Percentiles rank a stretch among this genome's conserved stretches.
phyloP scores from a whole-genome alignment of 2,888 invertebrate genomes.

The Chalcis sispes region DNA sequence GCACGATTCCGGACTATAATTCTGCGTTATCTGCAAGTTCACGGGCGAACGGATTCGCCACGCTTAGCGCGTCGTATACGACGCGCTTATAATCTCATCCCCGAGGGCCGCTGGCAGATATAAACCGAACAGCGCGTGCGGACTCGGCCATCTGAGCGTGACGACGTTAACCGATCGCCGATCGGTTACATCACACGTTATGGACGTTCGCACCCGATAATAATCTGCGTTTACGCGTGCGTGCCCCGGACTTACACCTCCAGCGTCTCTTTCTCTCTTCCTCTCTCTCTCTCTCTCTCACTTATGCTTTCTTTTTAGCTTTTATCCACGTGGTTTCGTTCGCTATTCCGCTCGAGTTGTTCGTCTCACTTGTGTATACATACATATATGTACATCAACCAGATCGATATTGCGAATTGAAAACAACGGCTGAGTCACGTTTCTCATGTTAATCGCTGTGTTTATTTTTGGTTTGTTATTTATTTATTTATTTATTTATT shows the following conservation, averaged over 20 bases:
- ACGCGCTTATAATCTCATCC: not conserved
- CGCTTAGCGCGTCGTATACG: conserved; percentile 5
- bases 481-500: too few species aligned
- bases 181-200: conserved; percentile 7
- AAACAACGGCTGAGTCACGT: conserved; percentile 28
- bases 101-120: conserved; percentile 1
- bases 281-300: too few species aligned
- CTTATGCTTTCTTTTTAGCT: not conserved
- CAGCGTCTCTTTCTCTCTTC: too few species aligned
- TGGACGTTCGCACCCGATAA: conserved; percentile 32
- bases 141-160: conserved; percentile 49
- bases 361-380: too few species aligned
- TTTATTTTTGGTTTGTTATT: too few species aligned
- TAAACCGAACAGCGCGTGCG: too few species aligned
- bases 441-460: conserved; percentile 23
- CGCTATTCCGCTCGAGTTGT: not conserved
- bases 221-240: conserved; percentile 9
- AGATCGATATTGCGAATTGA: conserved; percentile 30
- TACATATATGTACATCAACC: too few species aligned
- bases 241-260: not conserved
- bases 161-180: conserved; percentile 26
- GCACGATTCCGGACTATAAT: conserved; percentile 70
- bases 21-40: conserved; percentile 74
- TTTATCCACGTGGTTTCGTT: not conserved
- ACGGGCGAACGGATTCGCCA: conserved; percentile 71